phyloP scores from a whole-genome alignment of 1,140 invertebrate genomes.

The Heliconius himera region DNA sequence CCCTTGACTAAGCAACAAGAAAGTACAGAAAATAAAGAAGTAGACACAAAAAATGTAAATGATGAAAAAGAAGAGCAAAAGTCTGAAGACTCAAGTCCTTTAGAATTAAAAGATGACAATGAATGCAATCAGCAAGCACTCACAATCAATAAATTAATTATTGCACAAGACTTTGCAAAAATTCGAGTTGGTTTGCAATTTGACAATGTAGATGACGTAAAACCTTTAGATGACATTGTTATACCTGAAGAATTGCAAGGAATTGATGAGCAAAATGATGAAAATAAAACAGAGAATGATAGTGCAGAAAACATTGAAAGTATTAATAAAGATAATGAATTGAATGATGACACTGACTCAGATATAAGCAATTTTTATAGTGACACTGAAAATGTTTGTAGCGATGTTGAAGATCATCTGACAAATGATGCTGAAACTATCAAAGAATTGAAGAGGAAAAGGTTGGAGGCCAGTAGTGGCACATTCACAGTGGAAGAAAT shows the following conservation, averaged over 20 bases:
- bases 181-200: conserved; percentile 89
- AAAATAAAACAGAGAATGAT: conserved; percentile 59
- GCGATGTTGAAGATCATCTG: conserved; percentile 77
- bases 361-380: conserved; percentile 85
- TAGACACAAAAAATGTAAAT: conserved; percentile 27
- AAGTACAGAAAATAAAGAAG: conserved; percentile 43
- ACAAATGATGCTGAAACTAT: conserved; percentile 79
- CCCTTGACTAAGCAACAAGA: conserved; percentile 78
- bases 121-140: conserved; percentile 47
- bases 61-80: conserved; percentile 44
- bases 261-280: conserved; percentile 71
- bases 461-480: conserved; percentile 82
- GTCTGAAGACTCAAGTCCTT: conserved; percentile 38
- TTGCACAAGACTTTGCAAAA: conserved; percentile 91
- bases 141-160: conserved; percentile 76
- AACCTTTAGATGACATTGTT: conserved; percentile 83
- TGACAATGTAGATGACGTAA: conserved; percentile 85
- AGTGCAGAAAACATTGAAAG: conserved; percentile 74
- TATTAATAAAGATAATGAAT: conserved; percentile 77
- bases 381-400: conserved; percentile 81
- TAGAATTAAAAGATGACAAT: neutral
- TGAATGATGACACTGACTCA: conserved; percentile 80
- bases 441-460: conserved; percentile 68
- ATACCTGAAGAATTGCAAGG: conserved; percentile 81
- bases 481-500: conserved; percentile 83